Evolutionary conservation across 1,140 invertebrate genomes (phyloP).

Genomic region (Agrilus planipennis): DNA sequence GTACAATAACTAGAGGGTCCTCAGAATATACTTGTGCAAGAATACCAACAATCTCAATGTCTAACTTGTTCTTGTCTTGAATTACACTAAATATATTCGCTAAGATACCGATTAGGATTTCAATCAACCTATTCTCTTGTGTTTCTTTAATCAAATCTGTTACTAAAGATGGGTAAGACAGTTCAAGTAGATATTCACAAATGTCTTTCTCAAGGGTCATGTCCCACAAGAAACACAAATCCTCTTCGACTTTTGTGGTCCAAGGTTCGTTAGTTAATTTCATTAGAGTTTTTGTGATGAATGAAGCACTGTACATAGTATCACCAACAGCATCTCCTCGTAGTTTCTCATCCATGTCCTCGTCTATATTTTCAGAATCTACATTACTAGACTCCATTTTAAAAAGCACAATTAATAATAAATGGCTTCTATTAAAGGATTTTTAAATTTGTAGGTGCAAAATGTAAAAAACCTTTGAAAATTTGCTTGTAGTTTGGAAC

Average conservation of each 20-base stretch:
- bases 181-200: conserved; percentile 49
- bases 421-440: too few relatives aligned
- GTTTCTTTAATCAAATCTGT: conserved; percentile 35
- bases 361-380: conserved; percentile 29
- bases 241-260: conserved; percentile 46
- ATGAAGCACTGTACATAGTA: conserved; percentile 61
- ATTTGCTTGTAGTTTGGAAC: too few relatives aligned
- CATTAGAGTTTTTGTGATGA: conserved; percentile 54
- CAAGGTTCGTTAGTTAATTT: conserved; percentile 38
- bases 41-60: conserved; percentile 30
- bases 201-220: conserved; percentile 63
- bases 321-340: conserved; percentile 61
- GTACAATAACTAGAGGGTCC: conserved; percentile 50
- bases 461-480: too few relatives aligned
- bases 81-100: conserved; percentile 55
- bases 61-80: conserved; percentile 26
- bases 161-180: conserved; percentile 48
- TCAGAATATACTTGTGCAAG: conserved; percentile 43
- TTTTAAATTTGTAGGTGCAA: too few relatives aligned
- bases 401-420: too few relatives aligned
- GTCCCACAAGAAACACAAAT: conserved; percentile 65
- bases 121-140: conserved; percentile 44
- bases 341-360: conserved; percentile 39
- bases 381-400: conserved; percentile 22
- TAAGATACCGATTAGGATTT: conserved; percentile 61